Conservation (phyloP, 2,797 vertebrate genomes). For the Cirrhinus mrigala region DNA sequence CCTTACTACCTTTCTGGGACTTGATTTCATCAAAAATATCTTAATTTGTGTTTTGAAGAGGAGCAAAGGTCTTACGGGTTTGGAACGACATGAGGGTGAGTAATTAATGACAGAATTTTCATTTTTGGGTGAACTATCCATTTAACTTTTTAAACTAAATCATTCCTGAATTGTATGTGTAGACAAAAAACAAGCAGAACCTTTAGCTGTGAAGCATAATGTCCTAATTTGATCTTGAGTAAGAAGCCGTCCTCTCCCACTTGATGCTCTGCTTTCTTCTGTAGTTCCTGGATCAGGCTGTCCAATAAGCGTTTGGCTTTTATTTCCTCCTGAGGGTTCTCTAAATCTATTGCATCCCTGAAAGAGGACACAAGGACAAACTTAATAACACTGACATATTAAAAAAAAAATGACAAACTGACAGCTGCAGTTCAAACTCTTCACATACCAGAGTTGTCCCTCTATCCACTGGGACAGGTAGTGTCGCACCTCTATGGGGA, state of each 20-base stretch:
- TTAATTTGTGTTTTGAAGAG: too few species aligned
- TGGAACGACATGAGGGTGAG: too few species aligned
- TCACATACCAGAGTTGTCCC: conserved; percentile 86
- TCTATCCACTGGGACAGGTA: conserved; percentile 97
- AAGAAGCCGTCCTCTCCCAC: conserved; percentile 94
- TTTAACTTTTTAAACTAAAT: not conserved
- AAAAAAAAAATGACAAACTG: not conserved
- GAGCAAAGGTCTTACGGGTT: too few species aligned
- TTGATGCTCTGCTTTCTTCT: conserved; percentile 95
- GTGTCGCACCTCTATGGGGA: conserved; percentile 98
- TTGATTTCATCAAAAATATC: too few species aligned
- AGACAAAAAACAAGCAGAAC: conserved; percentile 29
- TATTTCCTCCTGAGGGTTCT: conserved; percentile 96
- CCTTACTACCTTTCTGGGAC: too few species aligned
- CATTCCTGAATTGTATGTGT: not conserved
- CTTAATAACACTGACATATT: not conserved
- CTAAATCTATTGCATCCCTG: conserved; percentile 95
- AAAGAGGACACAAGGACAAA: conserved; percentile 8
- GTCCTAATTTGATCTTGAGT: conserved; percentile 95
- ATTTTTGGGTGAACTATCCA: too few species aligned
- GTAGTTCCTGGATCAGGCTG: conserved; percentile 88
- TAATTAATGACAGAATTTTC: too few species aligned
- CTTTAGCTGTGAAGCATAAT: conserved; percentile 95
- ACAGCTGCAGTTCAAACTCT: not conserved
- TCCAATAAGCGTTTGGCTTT: conserved; percentile 94